Percentiles rank a stretch among this genome's conserved stretches.
Evolutionary conservation across 2,888 invertebrate genomes (phyloP).

Genomic region (Stenolophus ochropezus): DNA sequence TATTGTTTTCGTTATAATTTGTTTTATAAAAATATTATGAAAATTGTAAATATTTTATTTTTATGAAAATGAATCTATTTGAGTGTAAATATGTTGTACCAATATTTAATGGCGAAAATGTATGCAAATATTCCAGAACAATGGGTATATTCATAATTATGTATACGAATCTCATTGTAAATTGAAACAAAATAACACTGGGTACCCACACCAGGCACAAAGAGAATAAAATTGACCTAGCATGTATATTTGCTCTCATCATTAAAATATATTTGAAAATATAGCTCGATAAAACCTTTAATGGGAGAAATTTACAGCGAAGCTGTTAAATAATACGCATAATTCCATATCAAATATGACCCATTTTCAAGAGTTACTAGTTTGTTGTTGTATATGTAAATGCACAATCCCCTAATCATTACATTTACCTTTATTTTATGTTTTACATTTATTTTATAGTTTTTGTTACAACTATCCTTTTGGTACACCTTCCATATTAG

Average conservation of each 20-base stretch:
- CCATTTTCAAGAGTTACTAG: neutral
- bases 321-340: neutral
- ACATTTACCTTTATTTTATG: no score
- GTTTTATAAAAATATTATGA: no score
- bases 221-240: neutral
- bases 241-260: neutral
- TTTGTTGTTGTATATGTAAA: no score
- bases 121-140: neutral
- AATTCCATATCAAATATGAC: neutral
- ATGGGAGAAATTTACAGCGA: neutral
- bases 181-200: neutral
- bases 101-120: neutral
- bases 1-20: no score
- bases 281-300: neutral
- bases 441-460: no score
- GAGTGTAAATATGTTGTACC: neutral
- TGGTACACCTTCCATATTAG: no score
- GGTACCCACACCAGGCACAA: neutral
- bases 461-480: no score
- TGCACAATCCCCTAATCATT: no score
- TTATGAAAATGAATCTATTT: no score
- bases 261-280: conserved; percentile 4
- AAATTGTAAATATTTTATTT: no score
- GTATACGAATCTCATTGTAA: neutral
- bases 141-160: neutral